These are phyloP conservation scores for Drosophila nannoptera DNA, from an alignment of 1,140 invertebrate genomes.

Conservation along the genomic window DNA sequence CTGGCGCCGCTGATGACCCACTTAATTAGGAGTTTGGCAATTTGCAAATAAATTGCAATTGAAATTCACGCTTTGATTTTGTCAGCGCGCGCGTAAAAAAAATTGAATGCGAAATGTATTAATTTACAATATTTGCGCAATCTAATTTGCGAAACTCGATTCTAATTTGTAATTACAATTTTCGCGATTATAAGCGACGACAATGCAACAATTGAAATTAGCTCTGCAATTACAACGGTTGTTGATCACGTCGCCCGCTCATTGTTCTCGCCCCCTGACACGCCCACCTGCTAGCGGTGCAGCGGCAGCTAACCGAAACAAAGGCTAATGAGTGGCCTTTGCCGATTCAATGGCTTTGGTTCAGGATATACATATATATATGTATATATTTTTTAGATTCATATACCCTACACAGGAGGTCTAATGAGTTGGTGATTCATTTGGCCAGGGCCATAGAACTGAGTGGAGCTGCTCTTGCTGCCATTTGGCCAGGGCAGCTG, in stretches of 20 bases:
- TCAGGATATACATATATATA: too few species aligned
- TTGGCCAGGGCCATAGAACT: not conserved
- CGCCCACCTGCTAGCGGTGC: not conserved
- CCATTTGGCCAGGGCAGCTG: too few species aligned
- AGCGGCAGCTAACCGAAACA: slow-evolving; percentile 47
- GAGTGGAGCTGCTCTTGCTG: too few species aligned
- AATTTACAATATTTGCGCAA: slow-evolving; percentile 55
- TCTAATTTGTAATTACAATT: slow-evolving; percentile 78
- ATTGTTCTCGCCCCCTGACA: slow-evolving; percentile 35
- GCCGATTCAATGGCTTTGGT: slow-evolving; percentile 25
- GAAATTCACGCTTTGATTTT: slow-evolving; percentile 60
- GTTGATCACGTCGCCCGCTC: slow-evolving; percentile 49
- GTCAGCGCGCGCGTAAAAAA: slow-evolving; percentile 5
- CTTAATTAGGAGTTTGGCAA: slow-evolving; percentile 6
- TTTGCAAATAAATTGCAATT: slow-evolving; percentile 70
- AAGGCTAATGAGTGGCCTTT: slow-evolving; percentile 61
- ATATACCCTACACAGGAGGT: slow-evolving; percentile 11
- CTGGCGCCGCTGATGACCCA: slow-evolving; percentile 2
- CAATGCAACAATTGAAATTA: slow-evolving; percentile 75
- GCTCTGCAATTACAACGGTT: slow-evolving; percentile 66
- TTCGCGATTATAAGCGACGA: slow-evolving; percentile 66
- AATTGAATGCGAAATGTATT: slow-evolving; percentile 10
- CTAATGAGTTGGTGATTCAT: not conserved
- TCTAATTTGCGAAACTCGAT: slow-evolving; percentile 51
- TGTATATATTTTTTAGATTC: not conserved